Evolutionary conservation across 1,140 invertebrate species (phyloP), one percentile per base, ranked within the genome.

Genomic region (Zaprionus kolodkinae): DNA sequence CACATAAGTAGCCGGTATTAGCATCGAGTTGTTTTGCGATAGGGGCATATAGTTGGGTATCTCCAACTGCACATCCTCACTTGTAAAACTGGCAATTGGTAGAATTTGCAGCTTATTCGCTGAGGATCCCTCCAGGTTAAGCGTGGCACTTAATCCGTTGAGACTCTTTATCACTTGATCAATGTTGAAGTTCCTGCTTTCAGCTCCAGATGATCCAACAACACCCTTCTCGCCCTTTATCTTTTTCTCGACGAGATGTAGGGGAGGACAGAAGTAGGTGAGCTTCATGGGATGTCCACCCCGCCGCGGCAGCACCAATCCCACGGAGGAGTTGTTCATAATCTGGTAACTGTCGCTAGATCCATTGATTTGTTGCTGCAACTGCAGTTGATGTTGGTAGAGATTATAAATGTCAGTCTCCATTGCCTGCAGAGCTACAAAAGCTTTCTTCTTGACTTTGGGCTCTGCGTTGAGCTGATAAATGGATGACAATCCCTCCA

Each of bases 401-500:
- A 99, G 92, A 43, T 95, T 96, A 71, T 95, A 96, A n/a, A 99
- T 93, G 94, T 99, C 98, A 36, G 96, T 95, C 94, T 99, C 98
- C 65, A 99, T 93, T 15, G 97, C 97, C 88, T 98, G 96, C 27
- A 99, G 93, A 25, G 98, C 97, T 88, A 96, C 96, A 90, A 97
- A 99, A 6, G 97, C 97, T 93, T 99, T 98, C 56, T 96, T 96
- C 93, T 99, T 99, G 1, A 97, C 95, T 93, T 98, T 98, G 91
- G 98, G 98, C 88, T 99, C 98, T 12, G 97, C 97, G 93, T 98
- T 98, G 13, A 99, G 93, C 92, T 98, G 97, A 93, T 99, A 99
- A 75, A 99, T 98, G 3, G 97, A 96, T 43, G 96, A 95, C 38
- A 99, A 94, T 5, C 97, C 98, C 93, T 98, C 97, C 5, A 99